Base-by-base conservation (phyloP, 2,888 invertebrate genomes). In the Hypsopygia costalis region DNA sequence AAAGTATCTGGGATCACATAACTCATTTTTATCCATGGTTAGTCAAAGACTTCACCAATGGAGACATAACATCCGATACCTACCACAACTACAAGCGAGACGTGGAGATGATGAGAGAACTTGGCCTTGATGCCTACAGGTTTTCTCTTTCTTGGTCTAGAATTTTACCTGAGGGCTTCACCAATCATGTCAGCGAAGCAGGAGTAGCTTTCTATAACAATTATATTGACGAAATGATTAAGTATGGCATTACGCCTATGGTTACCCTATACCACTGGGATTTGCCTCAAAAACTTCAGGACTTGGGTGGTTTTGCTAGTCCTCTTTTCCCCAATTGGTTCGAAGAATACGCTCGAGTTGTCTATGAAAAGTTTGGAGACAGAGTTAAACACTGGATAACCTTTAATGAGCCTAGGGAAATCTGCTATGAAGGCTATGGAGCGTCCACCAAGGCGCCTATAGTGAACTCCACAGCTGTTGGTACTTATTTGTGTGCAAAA, bases 141-240 rank as follows among this genome's bases (percentile, higher is more conserved):
- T 89, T 90, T 51, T 90, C 90, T 0, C 65, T 90, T 8, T 81
- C 91, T 1, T 93, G 92, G 92, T 52, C 90, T 0, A 65, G 92
- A 28, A 72, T 93, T 22, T 61, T 92, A 36, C 91, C 92, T 0
- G 83, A 78, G 20, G 93, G 92, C 12, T 81, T 85, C 43, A 69
- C 80, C 32, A 83, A 90, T 49, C 58, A 81, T 7, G 71, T 93
- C 7, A 94, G 92, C 65, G 35, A 38, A 28, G 43, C 32, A 8
- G 47, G 51, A 20, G 41, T 51, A 5, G 38, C 42, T 7, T 51
- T 46, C 25, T 51, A 51, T 21, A 51, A 51, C 9, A 51, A 51
- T 37, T 56, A 92, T 5, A 83, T 91, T 28, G 66, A 90, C 47
- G 88, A 78, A 45, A 67, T 92, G 9, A 43, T 81, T 12, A 72